A percentile compares a stretch with the other conserved stretches of the same genome.
phyloP scores from a whole-genome alignment of 2,888 invertebrate species.

The Napeogenes inachia region DNA sequence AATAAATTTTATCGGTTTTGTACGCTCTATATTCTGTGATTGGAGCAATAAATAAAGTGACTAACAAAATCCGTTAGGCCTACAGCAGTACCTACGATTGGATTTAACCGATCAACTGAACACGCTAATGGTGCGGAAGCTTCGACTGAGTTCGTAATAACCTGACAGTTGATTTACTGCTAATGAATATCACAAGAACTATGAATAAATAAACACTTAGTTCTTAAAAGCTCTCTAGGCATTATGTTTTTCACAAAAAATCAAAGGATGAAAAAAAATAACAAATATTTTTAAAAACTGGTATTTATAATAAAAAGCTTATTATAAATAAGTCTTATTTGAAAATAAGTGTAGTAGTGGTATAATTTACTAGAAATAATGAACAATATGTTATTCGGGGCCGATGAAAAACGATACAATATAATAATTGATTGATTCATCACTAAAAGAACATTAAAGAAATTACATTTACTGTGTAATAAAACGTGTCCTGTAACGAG shows the following conservation, averaged over 20 bases:
- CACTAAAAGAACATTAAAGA: no score
- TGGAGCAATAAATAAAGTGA: constrained; percentile 17
- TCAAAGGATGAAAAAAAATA: not conserved
- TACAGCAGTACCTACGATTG: constrained; percentile 13
- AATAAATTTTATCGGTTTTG: not conserved
- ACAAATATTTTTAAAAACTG: no score
- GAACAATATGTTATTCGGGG: no score
- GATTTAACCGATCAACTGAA: constrained; percentile 7
- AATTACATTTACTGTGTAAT: no score
- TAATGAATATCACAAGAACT: constrained; percentile 1
- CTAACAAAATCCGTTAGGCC: constrained; percentile 22
- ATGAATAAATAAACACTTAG: not conserved
- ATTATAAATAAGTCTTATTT: no score
- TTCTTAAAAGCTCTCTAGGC: no score
- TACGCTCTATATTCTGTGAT: not conserved
- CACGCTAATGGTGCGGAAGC: not conserved
- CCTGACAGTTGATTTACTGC: constrained; percentile 4
- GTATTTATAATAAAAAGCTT: no score
- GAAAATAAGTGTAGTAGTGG: no score
- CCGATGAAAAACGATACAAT: no score
- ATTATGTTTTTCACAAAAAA: not conserved
- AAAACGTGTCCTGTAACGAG: not conserved
- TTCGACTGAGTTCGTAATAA: not conserved
- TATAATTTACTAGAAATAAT: no score
- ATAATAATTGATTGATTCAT: no score